phyloP scores from a whole-genome alignment of 1,140 invertebrate species.

The Trachymyrmex septentrionalis region DNA sequence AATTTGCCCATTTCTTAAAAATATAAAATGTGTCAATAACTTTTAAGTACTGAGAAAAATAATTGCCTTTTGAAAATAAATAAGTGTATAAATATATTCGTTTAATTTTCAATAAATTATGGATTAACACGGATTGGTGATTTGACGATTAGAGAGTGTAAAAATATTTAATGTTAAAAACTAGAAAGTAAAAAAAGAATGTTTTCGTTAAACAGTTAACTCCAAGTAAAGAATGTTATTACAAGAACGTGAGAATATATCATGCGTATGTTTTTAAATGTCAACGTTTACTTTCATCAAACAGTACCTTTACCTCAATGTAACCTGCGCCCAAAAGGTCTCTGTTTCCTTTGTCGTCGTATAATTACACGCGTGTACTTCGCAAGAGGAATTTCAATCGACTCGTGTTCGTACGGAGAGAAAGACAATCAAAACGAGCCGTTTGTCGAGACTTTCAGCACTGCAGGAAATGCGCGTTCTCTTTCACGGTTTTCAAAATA shows the following conservation, averaged over 20 bases:
- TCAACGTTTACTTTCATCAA: constrained; percentile 22
- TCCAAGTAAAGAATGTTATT: neutral
- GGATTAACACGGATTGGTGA: neutral
- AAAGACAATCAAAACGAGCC: constrained; percentile 1
- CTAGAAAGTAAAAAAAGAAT: neutral
- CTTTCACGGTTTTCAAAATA: neutral
- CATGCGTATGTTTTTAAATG: constrained; percentile 14
- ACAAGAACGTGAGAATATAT: constrained; percentile 6
- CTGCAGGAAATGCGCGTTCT: neutral
- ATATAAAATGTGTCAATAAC: neutral
- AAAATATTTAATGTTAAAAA: neutral
- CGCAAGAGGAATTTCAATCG: constrained; percentile 73
- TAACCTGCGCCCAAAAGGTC: constrained; percentile 17
- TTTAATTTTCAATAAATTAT: neutral
- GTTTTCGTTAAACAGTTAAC: neutral
- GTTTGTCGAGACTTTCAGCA: constrained; percentile 40
- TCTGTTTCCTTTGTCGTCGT: constrained; percentile 52
- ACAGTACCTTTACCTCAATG: constrained; percentile 33
- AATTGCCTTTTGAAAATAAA: neutral
- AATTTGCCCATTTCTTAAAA: neutral
- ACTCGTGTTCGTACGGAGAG: constrained; percentile 17
- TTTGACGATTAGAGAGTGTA: neutral
- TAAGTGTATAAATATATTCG: neutral
- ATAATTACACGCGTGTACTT: constrained; percentile 66
- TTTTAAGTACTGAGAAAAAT: neutral